Base-by-base conservation (phyloP, 1,140 invertebrate species). In the Andrena cerasifolii region DNA sequence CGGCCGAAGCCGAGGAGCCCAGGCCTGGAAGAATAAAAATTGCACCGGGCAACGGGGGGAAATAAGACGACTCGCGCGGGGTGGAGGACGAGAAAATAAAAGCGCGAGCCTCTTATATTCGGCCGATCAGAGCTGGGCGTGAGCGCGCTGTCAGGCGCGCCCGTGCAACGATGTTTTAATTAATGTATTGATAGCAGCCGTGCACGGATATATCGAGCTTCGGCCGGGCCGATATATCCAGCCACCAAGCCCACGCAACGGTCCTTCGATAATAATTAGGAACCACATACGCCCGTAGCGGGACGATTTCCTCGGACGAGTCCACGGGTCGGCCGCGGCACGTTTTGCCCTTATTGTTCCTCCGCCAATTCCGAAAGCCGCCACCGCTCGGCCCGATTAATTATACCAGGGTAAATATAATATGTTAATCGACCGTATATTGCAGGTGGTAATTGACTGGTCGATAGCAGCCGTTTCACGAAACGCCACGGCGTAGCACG, bases 111-210 rank as follows among this genome's bases (percentile, higher is more conserved):
- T 31, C 68, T 83, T 74, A 72, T 56, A 86, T 86, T 84, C 53
- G 66, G 77, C n/a, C 51, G 86, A 87, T 85, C 73, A 79, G 68
- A 45, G 61, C 62, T 87, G 84, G 85, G 84, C 87, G 87, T 89
- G 87, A 89, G 82, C 82, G 58, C 47, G 43, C 85, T 86, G 87
- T 87, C 85, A 87, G 80, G 54, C 82, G 75, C 67, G 70, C 21
- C 62, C 43, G 47, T 77, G 77, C 73, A 76, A 63, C 81, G 82
- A 89, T 89, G 79, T 89, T 89, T 89, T 89, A 89, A 88, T 89
- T 89, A 89, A 89, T 87, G 79, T 87, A 87, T 88, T 73, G 88
- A 88, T 89, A 87, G 80, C 76, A 72, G 51, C 36, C 78, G 65
- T 47, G 47, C 49, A 80, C 54, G 40, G 56, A 47, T 68, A 65